These are phyloP conservation scores for Muscicapa adusta DNA, from an alignment of 2,113 vertebrate species.

Conservation along the genomic window DNA sequence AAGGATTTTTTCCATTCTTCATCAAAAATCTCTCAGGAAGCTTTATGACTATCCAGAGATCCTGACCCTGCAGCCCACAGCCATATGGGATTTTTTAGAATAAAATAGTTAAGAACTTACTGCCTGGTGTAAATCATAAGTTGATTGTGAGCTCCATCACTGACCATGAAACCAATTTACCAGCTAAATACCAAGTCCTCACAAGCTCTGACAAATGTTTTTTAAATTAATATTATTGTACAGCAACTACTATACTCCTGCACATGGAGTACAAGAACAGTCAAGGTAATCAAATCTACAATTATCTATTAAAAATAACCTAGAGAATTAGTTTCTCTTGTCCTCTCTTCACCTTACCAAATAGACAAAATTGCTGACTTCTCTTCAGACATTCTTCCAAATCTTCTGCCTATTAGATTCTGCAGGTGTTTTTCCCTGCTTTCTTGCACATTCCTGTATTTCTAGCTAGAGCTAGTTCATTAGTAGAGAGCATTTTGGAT, in stretches of 20 bases:
- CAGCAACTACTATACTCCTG: neutral
- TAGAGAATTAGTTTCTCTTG: neutral
- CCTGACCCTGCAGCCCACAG: neutral
- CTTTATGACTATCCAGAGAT: neutral
- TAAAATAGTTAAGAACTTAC: neutral
- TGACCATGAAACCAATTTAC: neutral
- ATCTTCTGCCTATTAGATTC: neutral
- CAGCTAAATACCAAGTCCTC: neutral
- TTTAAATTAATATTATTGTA: neutral
- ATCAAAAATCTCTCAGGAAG: neutral
- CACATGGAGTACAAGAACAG: neutral
- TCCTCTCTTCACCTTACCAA: neutral
- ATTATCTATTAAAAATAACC: neutral
- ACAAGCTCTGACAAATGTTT: neutral
- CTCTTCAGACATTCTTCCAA: neutral
- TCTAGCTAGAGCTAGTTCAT: neutral
- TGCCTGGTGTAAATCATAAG: neutral
- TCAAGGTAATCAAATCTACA: neutral
- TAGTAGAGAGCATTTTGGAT: neutral
- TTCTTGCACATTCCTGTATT: neutral
- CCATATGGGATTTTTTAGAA: neutral
- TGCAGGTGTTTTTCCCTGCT: neutral
- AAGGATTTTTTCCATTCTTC: neutral
- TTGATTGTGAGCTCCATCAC: neutral
- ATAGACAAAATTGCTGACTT: neutral